phyloP scores from a whole-genome alignment of 2,113 vertebrate species.

The Phrynosoma platyrhinos region DNA sequence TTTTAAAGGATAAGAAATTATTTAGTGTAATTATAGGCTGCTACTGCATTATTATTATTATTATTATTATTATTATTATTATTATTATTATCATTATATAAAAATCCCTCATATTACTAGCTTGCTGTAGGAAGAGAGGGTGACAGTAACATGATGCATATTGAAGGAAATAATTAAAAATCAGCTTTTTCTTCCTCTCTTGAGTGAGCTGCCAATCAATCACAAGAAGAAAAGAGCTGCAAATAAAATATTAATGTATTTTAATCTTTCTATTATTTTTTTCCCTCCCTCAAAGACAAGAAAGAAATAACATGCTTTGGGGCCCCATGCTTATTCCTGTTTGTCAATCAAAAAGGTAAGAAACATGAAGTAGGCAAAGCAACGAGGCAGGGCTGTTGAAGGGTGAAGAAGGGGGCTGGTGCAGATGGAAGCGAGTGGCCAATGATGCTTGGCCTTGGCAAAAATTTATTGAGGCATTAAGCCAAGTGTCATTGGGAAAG shows the following conservation, averaged over 20 bases:
- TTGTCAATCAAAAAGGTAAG: conserved; percentile 73
- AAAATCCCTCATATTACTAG: conserved; percentile 79
- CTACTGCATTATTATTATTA: conserved; percentile 73
- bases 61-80: conserved; percentile 71
- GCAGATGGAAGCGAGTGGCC: conserved; percentile 37
- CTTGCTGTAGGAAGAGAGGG: conserved; percentile 82
- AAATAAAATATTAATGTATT: conserved; percentile 97
- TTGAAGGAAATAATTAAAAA: conserved; percentile 89
- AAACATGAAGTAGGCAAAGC: conserved; percentile 47
- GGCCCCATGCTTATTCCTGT: conserved; percentile 66
- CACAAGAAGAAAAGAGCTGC: conserved; percentile 85
- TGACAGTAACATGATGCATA: conserved; percentile 77
- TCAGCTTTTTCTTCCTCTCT: conserved; percentile 86
- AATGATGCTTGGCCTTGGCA: conserved; percentile 45
- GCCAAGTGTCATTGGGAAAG: conserved; percentile 37
- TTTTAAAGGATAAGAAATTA: conserved; percentile 76
- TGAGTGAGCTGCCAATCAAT: conserved; percentile 88
- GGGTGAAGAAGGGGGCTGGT: neutral
- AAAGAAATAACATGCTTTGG: conserved; percentile 81
- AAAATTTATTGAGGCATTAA: conserved; percentile 38
- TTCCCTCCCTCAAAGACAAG: neutral
- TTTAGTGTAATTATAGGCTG: conserved; percentile 81
- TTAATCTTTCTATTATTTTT: conserved; percentile 74
- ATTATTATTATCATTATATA: conserved; percentile 77
- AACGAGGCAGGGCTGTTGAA: conserved; percentile 17